Evolutionary conservation across 2,888 invertebrate species (phyloP).

Genomic region (Uropetala carovei): DNA sequence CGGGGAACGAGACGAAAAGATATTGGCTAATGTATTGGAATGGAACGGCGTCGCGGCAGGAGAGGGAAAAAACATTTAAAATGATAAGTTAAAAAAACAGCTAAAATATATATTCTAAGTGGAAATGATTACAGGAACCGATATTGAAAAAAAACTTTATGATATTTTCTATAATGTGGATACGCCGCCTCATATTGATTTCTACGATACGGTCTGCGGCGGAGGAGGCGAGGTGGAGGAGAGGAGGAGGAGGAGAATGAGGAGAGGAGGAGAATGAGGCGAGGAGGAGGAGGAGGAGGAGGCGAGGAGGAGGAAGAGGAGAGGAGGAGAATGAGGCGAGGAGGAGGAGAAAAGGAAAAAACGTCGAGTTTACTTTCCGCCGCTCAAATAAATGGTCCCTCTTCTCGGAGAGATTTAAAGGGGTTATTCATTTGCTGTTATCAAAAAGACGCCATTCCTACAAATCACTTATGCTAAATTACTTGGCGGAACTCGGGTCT

Average conservation of each 20-base stretch:
- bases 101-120: slow-evolving; percentile 8
- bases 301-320: not conserved
- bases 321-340: not conserved
- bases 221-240: not conserved
- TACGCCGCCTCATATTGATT: not conserved
- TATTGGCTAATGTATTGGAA: slow-evolving; percentile 62
- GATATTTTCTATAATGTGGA: not conserved
- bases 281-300: not conserved
- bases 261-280: not conserved
- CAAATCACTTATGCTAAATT: too few species aligned
- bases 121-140: slow-evolving; percentile 50
- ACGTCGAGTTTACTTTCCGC: not conserved
- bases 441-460: too few species aligned
- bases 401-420: not conserved
- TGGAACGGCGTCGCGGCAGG: slow-evolving; percentile 26
- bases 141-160: slow-evolving; percentile 33
- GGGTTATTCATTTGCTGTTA: too few species aligned
- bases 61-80: not conserved
- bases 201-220: not conserved
- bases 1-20: not conserved
- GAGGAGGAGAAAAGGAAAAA: not conserved
- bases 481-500: too few species aligned
- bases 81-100: slow-evolving; percentile 43
- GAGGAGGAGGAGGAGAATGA: not conserved
- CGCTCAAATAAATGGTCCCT: not conserved